Percentiles rank a stretch among this genome's conserved stretches.
Evolutionary conservation across 1,140 invertebrate genomes (phyloP).

Genomic region (Drosophila jambulina): DNA sequence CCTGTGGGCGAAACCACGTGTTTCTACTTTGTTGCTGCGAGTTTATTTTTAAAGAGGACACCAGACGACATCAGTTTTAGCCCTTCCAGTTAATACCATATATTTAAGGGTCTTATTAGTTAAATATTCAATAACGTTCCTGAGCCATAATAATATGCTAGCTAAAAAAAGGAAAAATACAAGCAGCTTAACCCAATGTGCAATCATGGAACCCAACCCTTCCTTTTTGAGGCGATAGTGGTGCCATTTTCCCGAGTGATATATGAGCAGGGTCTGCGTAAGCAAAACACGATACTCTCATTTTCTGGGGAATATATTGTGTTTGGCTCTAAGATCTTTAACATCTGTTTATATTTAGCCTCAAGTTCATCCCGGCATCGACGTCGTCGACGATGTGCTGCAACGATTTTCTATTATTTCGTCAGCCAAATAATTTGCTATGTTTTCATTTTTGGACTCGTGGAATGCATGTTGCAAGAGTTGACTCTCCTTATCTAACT

Average conservation of each 20-base stretch:
- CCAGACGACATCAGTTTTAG: not conserved
- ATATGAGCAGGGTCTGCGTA: slow-evolving; percentile 15
- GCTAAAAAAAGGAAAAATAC: not conserved
- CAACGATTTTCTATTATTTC: slow-evolving; percentile 60
- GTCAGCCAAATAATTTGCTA: slow-evolving; percentile 45
- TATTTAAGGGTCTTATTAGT: slow-evolving; percentile 6
- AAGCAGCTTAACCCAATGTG: not conserved
- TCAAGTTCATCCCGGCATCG: slow-evolving; percentile 31
- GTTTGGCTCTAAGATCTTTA: slow-evolving; percentile 5
- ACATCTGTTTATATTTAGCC: slow-evolving; percentile 59
- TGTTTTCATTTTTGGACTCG: slow-evolving; percentile 19
- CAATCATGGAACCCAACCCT: slow-evolving; percentile 8
- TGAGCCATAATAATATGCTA: slow-evolving; percentile 3
- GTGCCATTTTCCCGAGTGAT: not conserved
- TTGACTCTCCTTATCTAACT: slow-evolving; percentile 19
- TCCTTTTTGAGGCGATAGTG: slow-evolving; percentile 10
- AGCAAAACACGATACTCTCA: slow-evolving; percentile 16
- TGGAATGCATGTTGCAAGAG: slow-evolving; percentile 26
- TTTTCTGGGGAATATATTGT: slow-evolving; percentile 18
- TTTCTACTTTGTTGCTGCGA: slow-evolving; percentile 7
- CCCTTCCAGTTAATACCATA: not conserved
- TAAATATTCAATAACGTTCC: slow-evolving; percentile 7
- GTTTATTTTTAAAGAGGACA: slow-evolving; percentile 9
- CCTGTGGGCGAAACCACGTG: slow-evolving; percentile 51
- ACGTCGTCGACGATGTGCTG: not conserved